A percentile compares a stretch with the other conserved stretches of the same genome.
Conservation (phyloP, 2,888 invertebrate genomes). For the Chloroclystis v-ata region DNA sequence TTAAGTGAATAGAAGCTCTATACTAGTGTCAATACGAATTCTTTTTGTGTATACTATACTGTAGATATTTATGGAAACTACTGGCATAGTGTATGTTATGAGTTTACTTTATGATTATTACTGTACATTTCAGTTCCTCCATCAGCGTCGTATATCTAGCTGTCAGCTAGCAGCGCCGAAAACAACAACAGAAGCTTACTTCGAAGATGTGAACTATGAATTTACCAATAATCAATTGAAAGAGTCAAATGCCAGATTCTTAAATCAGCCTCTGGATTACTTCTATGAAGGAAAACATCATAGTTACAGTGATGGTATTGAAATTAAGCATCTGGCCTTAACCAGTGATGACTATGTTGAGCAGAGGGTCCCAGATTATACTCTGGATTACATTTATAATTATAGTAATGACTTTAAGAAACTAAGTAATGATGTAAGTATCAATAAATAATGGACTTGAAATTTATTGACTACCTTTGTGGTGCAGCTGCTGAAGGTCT, state of each 20-base stretch:
- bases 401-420: slow-evolving; percentile 57
- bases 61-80: neutral
- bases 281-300: slow-evolving; percentile 32
- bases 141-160: slow-evolving; percentile 63
- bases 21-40: neutral
- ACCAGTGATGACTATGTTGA: slow-evolving; percentile 68
- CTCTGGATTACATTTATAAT: slow-evolving; percentile 47
- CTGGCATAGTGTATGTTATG: slow-evolving; percentile 8
- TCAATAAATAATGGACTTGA: neutral
- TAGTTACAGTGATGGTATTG: slow-evolving; percentile 39
- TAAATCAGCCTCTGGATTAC: slow-evolving; percentile 29
- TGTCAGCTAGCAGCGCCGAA: slow-evolving; percentile 55
- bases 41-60: slow-evolving; percentile 16
- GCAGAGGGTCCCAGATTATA: slow-evolving; percentile 39
- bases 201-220: slow-evolving; percentile 51
- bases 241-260: slow-evolving; percentile 20
- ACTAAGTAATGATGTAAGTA: slow-evolving; percentile 55
- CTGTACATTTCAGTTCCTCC: slow-evolving; percentile 52
- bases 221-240: slow-evolving; percentile 33
- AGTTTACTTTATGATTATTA: slow-evolving; percentile 16
- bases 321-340: slow-evolving; percentile 45
- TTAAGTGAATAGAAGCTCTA: slow-evolving; percentile 18
- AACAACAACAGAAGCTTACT: slow-evolving; percentile 44
- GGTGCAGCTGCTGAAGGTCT: too few species aligned
- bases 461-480: too few species aligned